A percentile compares a stretch with the other conserved stretches of the same genome.
These are phyloP conservation scores for Lordiphosa fenestrarum DNA, from an alignment of 2,888 invertebrate species.

Conservation along the genomic window DNA sequence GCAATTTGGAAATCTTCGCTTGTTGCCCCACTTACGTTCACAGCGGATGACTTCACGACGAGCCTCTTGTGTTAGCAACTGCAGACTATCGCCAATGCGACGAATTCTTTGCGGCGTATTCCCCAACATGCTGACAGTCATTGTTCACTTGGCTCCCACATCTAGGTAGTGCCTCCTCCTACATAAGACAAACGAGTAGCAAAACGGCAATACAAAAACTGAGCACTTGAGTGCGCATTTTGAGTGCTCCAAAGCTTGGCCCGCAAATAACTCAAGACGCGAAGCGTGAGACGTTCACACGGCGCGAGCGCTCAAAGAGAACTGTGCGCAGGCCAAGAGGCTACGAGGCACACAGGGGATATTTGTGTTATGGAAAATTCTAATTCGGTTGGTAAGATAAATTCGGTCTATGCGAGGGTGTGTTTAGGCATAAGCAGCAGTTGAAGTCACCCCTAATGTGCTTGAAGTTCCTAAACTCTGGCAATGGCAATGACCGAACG, in stretches of 20 bases:
- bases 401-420: slow-evolving; percentile 16
- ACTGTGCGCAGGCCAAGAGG: slow-evolving; percentile 53
- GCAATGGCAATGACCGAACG: slow-evolving; percentile 54
- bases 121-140: slow-evolving; percentile 31
- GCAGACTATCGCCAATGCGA: slow-evolving; percentile 62
- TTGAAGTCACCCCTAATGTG: slow-evolving; percentile 56
- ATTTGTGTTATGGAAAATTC: slow-evolving; percentile 40
- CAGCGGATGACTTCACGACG: slow-evolving; percentile 56
- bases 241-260: slow-evolving; percentile 17
- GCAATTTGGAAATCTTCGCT: slow-evolving; percentile 9
- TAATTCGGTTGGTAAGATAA: slow-evolving; percentile 38
- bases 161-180: slow-evolving; percentile 26
- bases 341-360: slow-evolving; percentile 23
- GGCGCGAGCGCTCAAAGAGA: slow-evolving; percentile 55
- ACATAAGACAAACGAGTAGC: slow-evolving; percentile 68
- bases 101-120: slow-evolving; percentile 56
- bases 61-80: slow-evolving; percentile 72
- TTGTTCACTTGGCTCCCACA: slow-evolving; percentile 25
- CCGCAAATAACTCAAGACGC: slow-evolving; percentile 6
- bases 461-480: slow-evolving; percentile 3
- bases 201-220: slow-evolving; percentile 73
- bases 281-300: slow-evolving; percentile 51
- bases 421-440: slow-evolving; percentile 21
- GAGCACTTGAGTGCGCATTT: slow-evolving; percentile 73
- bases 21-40: slow-evolving; percentile 66